Evolutionary conservation across 2,888 invertebrate species (phyloP).

Genomic region (Lydus trimaculatus): DNA sequence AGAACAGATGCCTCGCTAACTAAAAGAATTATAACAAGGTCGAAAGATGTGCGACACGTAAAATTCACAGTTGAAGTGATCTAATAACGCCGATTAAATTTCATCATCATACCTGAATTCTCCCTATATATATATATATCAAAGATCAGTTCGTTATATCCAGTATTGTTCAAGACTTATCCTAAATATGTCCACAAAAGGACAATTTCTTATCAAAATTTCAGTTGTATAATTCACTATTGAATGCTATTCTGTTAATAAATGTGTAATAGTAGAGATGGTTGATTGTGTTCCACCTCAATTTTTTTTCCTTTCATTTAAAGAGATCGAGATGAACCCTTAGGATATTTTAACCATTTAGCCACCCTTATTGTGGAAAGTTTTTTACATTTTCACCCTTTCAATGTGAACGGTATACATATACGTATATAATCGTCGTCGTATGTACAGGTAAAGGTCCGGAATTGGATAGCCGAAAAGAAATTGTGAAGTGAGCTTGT

Average conservation of each 20-base stretch:
- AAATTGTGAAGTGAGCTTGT: background rate
- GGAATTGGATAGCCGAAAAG: conserved; percentile 17
- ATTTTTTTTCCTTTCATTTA: conserved; percentile 23
- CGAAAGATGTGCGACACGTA: conserved; percentile 9
- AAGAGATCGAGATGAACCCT: conserved; percentile 48
- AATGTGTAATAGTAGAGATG: conserved; percentile 26
- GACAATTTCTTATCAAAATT: conserved; percentile 59
- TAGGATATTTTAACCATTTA: conserved; percentile 51
- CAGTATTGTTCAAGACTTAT: conserved; percentile 56
- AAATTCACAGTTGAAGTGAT: conserved; percentile 34
- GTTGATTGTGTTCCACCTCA: conserved; percentile 40
- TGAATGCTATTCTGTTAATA: conserved; percentile 15
- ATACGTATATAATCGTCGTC: background rate
- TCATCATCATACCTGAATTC: conserved; percentile 45
- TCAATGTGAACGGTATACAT: conserved; percentile 24
- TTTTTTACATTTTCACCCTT: conserved; percentile 41
- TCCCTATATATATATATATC: conserved; percentile 10
- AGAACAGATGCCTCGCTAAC: background rate
- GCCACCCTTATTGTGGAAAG: conserved; percentile 53
- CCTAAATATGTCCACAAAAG: conserved; percentile 58
- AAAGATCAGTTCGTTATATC: conserved; percentile 57
- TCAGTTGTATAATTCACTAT: conserved; percentile 39
- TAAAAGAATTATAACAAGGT: conserved; percentile 1
- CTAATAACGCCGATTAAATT: conserved; percentile 48
- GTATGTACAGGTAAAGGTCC: conserved; percentile 35